phyloP scores from a whole-genome alignment of 2,113 vertebrate genomes.

The Oryzias melastigma region DNA sequence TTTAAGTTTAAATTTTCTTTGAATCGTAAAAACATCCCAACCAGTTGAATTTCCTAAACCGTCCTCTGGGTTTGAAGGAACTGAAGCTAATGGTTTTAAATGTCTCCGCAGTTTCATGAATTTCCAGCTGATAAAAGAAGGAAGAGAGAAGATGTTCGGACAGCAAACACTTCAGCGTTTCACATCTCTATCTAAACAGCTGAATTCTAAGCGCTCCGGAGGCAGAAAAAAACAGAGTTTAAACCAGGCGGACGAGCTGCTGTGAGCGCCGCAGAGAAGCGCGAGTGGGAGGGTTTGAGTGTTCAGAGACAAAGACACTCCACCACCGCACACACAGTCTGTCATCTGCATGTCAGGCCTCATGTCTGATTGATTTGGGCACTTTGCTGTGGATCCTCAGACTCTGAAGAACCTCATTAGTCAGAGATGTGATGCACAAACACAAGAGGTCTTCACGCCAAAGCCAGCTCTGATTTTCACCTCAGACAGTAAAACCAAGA shows the following conservation, averaged over 20 bases:
- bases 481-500: neutral
- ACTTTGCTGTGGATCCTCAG: slow-evolving; percentile 26
- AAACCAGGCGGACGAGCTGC: neutral
- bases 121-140: no score
- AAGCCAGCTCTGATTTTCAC: slow-evolving; percentile 3
- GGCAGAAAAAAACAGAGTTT: neutral
- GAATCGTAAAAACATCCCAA: no score
- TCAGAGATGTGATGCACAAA: slow-evolving; percentile 35
- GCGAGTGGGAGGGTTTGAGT: slow-evolving; percentile 30
- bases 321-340: neutral
- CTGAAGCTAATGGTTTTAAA: no score
- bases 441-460: slow-evolving; percentile 24
- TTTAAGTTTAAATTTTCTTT: no score
- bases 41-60: no score
- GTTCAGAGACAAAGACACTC: slow-evolving; percentile 19
- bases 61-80: no score
- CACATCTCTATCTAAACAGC: neutral
- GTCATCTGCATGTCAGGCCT: slow-evolving; percentile 45
- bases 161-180: no score
- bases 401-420: slow-evolving; percentile 52
- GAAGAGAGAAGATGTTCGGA: no score
- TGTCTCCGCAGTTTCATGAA: no score
- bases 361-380: slow-evolving; percentile 31
- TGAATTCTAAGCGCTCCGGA: neutral
- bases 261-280: neutral